Percentiles rank a stretch among this genome's conserved stretches.
These are phyloP conservation scores for Didymodactylos carnosus DNA, from an alignment of 2,888 invertebrate species.

Conservation along the genomic window DNA sequence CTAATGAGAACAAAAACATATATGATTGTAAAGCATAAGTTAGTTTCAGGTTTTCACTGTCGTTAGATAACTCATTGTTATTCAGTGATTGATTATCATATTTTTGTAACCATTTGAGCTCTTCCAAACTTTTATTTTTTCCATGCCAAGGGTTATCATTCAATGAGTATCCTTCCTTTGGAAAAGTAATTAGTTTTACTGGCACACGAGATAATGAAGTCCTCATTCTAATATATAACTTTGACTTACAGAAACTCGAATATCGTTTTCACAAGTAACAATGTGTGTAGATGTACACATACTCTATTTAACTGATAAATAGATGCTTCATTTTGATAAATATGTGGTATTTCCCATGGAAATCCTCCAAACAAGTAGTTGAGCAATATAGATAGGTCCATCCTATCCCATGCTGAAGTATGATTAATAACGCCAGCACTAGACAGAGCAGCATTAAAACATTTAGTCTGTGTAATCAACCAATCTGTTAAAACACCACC, in stretches of 20 bases:
- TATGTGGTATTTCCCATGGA: neutral
- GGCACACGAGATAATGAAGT: neutral
- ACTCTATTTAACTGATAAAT: neutral
- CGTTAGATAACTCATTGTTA: neutral
- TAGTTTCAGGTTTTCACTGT: neutral
- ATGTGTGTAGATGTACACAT: neutral
- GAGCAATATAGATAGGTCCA: neutral
- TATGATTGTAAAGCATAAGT: neutral
- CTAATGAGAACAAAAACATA: neutral
- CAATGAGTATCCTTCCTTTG: neutral
- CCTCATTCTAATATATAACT: neutral
- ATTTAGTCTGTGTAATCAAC: neutral
- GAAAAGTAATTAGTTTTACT: neutral
- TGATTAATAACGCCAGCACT: neutral
- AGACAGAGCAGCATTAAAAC: neutral
- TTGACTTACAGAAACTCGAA: neutral
- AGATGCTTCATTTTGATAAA: neutral
- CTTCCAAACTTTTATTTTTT: neutral
- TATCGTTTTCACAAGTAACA: neutral
- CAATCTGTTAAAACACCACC: neutral
- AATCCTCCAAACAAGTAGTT: neutral
- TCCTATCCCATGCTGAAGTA: neutral
- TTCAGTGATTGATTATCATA: neutral
- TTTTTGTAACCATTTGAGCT: neutral
- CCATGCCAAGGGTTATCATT: neutral